Conservation (phyloP, 2,888 invertebrate species). For the Nezara viridula region DNA sequence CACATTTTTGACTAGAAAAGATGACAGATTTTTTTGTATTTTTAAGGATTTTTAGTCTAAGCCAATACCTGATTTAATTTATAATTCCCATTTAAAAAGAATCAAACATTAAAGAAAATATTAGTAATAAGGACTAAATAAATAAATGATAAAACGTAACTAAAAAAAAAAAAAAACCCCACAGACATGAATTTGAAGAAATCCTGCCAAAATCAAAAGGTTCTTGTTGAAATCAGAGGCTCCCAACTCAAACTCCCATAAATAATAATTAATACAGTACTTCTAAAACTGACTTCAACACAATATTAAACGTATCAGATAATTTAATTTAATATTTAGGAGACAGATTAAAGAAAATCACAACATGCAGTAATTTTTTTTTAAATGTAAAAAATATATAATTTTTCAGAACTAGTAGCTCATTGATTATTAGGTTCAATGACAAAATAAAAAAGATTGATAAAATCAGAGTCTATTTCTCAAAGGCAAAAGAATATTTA, state of each 20-base stretch:
- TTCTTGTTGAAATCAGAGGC: not conserved
- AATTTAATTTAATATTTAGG: not conserved
- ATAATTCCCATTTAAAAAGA: not conserved
- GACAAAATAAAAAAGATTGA: not conserved
- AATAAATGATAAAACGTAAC: not conserved
- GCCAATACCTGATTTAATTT: not conserved
- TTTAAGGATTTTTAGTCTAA: not conserved
- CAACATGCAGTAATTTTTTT: not conserved
- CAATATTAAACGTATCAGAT: not conserved
- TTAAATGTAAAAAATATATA: not conserved
- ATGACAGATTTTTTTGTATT: not conserved
- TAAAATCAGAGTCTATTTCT: not conserved
- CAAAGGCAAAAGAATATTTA: too few species aligned
- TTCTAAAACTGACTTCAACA: not conserved
- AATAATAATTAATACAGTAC: not conserved
- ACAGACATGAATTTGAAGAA: not conserved
- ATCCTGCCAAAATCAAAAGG: not conserved
- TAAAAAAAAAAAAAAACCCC: not conserved
- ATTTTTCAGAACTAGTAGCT: too few species aligned
- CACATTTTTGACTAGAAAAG: conserved; percentile 3
- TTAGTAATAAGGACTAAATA: not conserved
- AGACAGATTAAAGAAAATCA: not conserved
- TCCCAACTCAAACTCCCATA: not conserved
- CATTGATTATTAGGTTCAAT: not conserved
- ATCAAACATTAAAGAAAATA: not conserved